phyloP scores from a whole-genome alignment of 2,113 vertebrate species.

The Falcunculus frontatus region DNA sequence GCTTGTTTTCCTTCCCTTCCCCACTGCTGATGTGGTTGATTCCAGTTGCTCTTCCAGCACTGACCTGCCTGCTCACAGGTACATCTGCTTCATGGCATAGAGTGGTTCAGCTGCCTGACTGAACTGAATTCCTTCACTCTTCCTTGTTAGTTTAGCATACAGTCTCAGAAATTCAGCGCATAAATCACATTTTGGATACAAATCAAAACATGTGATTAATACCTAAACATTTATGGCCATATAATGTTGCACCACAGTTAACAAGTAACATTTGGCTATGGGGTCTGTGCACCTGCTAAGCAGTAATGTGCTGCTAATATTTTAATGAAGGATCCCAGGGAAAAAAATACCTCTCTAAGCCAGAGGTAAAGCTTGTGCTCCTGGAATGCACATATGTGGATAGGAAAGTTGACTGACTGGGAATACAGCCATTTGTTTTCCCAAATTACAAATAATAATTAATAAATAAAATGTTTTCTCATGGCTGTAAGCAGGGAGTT shows the following conservation, averaged over 20 bases:
- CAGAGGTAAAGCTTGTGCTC: not conserved
- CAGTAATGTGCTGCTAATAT: conserved; percentile 27
- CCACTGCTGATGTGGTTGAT: not conserved
- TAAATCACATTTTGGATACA: conserved; percentile 38
- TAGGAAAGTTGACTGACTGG: conserved; percentile 11
- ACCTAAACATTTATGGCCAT: conserved; percentile 27
- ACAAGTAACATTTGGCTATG: conserved; percentile 40
- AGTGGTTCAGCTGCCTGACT: not conserved
- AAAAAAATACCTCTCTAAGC: not conserved
- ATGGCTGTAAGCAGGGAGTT: not conserved
- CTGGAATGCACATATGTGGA: not conserved
- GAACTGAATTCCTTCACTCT: not conserved
- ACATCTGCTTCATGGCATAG: not conserved
- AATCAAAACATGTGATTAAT: conserved; percentile 58
- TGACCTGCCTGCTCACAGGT: not conserved
- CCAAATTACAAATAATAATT: conserved; percentile 58
- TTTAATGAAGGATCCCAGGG: conserved; percentile 35
- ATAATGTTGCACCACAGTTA: not conserved
- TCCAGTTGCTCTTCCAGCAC: not conserved
- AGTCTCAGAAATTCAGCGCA: not conserved
- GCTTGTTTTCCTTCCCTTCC: not conserved
- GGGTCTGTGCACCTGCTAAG: conserved; percentile 43
- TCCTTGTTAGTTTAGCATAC: not conserved
- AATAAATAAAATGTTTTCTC: conserved; percentile 59
- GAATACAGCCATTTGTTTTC: conserved; percentile 46